A percentile compares a stretch with the other conserved stretches of the same genome.
Conservation (phyloP, 2,797 vertebrate genomes). For the Neoniphon sammara region DNA sequence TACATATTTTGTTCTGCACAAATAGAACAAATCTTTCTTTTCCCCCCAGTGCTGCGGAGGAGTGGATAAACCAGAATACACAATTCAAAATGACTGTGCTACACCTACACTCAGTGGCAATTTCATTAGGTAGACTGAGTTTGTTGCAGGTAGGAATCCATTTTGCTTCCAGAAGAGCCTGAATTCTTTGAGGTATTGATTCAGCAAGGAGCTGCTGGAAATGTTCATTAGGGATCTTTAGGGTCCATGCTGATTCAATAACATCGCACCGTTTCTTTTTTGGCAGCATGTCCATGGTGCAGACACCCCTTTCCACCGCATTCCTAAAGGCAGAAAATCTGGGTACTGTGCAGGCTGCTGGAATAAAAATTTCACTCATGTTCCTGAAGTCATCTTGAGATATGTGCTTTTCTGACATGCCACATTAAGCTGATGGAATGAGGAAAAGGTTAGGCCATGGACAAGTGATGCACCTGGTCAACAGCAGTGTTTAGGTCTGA, state of each 20-base stretch:
- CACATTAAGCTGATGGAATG: neutral
- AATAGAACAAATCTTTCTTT: conserved; percentile 1
- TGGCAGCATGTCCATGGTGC: neutral
- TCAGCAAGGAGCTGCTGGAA: conserved; percentile 14
- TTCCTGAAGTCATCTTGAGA: neutral
- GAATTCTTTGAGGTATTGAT: conserved; percentile 18
- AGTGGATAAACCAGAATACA: neutral
- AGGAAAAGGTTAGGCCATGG: neutral
- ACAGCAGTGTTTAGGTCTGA: neutral
- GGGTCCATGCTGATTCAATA: conserved; percentile 7
- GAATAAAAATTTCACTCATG: neutral
- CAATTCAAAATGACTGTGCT: neutral
- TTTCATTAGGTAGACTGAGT: conserved; percentile 5
- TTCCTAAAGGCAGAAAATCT: neutral
- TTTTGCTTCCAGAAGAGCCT: neutral
- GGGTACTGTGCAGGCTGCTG: neutral
- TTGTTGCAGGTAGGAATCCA: neutral
- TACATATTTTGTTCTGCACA: conserved; percentile 16
- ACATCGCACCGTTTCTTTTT: neutral
- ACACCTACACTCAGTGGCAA: conserved; percentile 2
- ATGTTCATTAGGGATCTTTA: neutral
- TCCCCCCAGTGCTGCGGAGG: conserved; percentile 8
- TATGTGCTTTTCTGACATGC: neutral
- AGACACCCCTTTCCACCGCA: neutral
- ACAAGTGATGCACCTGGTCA: neutral